Evolutionary conservation across 2,797 vertebrate genomes (phyloP), one percentile per base, ranked within the genome.

Genomic region (Microchirus variegatus): DNA sequence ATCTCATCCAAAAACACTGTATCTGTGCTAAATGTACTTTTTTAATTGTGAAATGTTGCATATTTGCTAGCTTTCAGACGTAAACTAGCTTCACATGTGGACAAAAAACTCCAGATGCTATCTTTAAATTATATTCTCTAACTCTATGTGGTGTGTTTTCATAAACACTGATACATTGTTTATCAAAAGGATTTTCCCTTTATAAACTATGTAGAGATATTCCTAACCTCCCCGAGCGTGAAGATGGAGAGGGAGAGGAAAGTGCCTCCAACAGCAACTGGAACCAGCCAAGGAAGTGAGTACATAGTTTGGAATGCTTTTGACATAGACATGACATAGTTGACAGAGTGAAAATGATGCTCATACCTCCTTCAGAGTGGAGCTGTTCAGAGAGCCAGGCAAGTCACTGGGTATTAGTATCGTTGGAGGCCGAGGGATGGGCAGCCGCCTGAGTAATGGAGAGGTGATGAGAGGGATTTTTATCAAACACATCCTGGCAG

Each of bases 401-500:
- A 98, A 96, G 84, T 99, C 98, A 5, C 75, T 99, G 83, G 98
- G 97, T 42, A 99, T 99, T 90, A 99, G 98, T 71, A 99, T 99
- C 57, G 96, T 98, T 46, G 98, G 97, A 53, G 97, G 98, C 55
- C 91, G 97, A 73, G 97, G 97, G 41, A 99, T 99, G 98, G 98
- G 97, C 66, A 99, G 97, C 81, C 95, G 97, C 1, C 90, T 99
- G 50, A 98, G 93, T 91, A 98, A 94, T 0, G 98, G 98, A 12
- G 97, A 99, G 89, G 94, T 99, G 78, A 98, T 99, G 97, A 94
- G 98, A 77, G 98, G 97, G 47, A 98, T 99, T 89, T 99, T 99
- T 77, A 97, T 99, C 85, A 99, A 99, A 61, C 98, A 99, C 59
- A 95, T 99, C 79, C 91, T 99, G 59, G 96, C 96, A 77, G 98